Conservation (phyloP, 2,797 vertebrate species). For the Poecile montanus region DNA sequence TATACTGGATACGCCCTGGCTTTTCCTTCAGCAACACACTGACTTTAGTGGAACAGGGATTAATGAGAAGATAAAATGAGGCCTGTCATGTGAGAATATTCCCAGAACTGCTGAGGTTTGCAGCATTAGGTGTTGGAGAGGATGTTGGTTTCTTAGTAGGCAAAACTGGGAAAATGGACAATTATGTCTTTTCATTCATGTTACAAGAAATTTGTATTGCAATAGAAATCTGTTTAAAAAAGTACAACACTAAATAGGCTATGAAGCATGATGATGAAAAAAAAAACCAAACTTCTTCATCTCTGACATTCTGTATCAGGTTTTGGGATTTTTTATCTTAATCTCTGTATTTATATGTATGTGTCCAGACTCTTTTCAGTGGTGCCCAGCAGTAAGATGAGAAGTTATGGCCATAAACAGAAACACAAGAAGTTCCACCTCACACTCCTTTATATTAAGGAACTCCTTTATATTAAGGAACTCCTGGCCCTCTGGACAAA, state of each 20-base stretch:
- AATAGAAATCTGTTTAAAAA: neutral
- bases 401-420: neutral
- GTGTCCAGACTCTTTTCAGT: neutral
- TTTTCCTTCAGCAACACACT: neutral
- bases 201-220: neutral
- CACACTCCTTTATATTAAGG: neutral
- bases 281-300: rapidly evolving
- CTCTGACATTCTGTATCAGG: neutral
- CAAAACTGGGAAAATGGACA: neutral
- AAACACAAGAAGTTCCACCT: neutral
- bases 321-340: rapidly evolving
- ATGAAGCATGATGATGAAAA: neutral
- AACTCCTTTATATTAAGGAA: too few relatives aligned
- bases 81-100: neutral
- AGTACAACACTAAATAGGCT: neutral
- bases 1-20: neutral
- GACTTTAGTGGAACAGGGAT: neutral
- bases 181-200: neutral
- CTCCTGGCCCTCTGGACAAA: too few relatives aligned
- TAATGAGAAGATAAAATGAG: neutral
- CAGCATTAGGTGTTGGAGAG: neutral
- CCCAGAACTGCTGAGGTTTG: neutral
- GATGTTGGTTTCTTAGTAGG: neutral
- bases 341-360: neutral
- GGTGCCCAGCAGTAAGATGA: neutral